Evolutionary conservation across 2,888 invertebrate species (phyloP), one percentile per base, ranked within the genome.

Genomic region (Julus scanicus): DNA sequence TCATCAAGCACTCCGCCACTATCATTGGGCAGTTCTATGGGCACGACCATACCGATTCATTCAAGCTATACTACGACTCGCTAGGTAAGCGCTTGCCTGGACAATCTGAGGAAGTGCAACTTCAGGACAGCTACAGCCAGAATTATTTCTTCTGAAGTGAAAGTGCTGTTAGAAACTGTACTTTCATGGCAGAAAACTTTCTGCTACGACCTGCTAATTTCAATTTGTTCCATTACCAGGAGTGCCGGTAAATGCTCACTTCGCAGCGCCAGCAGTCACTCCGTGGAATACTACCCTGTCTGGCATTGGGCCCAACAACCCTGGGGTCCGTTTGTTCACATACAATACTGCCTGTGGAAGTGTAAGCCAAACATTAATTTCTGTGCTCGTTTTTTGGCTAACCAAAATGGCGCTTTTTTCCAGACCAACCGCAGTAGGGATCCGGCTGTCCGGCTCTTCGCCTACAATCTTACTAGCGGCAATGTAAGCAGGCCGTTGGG

Each of bases 231-330:
- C n/a, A n/a, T n/a, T 80, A 8, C 5, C 90, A 91, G 91, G 96
- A 91, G 94, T 94, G 89, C 96, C 98, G 39, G 95, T 97, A 86
- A 97, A 97, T 8, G 96, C 97, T 95, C 91, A 93, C 90, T 95
- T 98, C 93, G 93, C 98, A 91, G 96, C 97, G 49, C 98, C 98
- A 39, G 96, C 98, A 83, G 95, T 98, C 90, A 97, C 97, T 89
- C 98, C 98, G 0, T 95, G 95, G 92, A 95, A 95, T 90, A 95
- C 95, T 88, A 90, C 91, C 20, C 90, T 93, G 48, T 90, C 91
- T 1, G 92, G 92, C 13, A 92, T 92, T 17, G 93, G 92, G 6
- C 91, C 92, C 20, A 97, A 97, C 91, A 98, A 98, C 93, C 97
- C 97, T 1, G 97, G 97, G 80, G 93, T 98, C 89, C 94, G 98